Evolutionary conservation across 2,888 invertebrate genomes (phyloP), one percentile per base, ranked within the genome.

Genomic region (Stenoptilia bipunctidactyla): DNA sequence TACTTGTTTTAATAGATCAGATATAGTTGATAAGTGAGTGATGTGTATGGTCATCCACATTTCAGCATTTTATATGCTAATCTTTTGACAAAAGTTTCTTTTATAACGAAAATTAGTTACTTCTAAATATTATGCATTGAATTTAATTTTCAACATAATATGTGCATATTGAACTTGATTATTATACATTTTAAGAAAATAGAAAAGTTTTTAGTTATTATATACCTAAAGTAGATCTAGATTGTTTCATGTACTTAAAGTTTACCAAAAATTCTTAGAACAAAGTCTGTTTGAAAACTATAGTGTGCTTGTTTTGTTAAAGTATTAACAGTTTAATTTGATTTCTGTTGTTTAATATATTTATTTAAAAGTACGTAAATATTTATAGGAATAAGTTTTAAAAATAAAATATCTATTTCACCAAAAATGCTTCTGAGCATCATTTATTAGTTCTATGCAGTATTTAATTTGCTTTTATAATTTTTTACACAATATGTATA

Each of bases 221-320:
- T 30, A n/a, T n/a, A 30, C 30, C 2, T 30, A 68, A 68, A 65
- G 63, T 74, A 75, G 65, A 57, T 44, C 56, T 72, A 65, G 58
- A 57, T 30, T n/a, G n/a, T n/a, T 9, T 30, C 12, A 30, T 30
- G 80, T 82, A 82, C 79, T 79, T 80, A 79, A 56, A 60, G 60
- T 64, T 67, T 74, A 75, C 77, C 75, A 79, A 82, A 80, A 71
- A 59, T 51, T 55, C 58, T 60, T 68, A 70, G 70, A 68, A 74
- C 72, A 72, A 75, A 70, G 65, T 71, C 70, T 63, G 58, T 68
- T 66, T 64, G 63, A 55, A 66, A 65, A 62, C 56, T 58, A 50
- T 61, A 61, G 57, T 66, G 55, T 64, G 59, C 66, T 61, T 52
- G 56, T 62, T 64, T 64, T 66, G 56, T 66, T 64, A 45, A 54